phyloP scores from a whole-genome alignment of 2,113 vertebrate genomes.

The Boleophthalmus pectinirostris region DNA sequence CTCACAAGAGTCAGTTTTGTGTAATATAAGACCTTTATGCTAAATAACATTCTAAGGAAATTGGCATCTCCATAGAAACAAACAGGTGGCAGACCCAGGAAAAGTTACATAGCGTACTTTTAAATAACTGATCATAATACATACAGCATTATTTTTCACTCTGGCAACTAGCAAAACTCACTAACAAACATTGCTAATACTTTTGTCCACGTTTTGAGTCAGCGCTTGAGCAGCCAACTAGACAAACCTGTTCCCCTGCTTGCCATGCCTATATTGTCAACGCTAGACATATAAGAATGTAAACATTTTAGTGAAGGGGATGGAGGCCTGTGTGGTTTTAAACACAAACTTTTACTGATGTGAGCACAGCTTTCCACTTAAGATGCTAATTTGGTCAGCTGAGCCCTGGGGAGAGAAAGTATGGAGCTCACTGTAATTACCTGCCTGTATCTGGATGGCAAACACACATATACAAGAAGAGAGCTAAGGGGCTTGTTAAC shows the following conservation, averaged over 20 bases:
- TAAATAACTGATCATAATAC: background rate
- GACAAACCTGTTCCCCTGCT: slow-evolving; percentile 28
- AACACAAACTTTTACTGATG: slow-evolving; percentile 25
- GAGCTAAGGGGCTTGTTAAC: slow-evolving; percentile 32
- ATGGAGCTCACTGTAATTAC: slow-evolving; percentile 57
- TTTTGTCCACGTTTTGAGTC: slow-evolving; percentile 13
- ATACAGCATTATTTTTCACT: background rate
- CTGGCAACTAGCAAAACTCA: slow-evolving; percentile 1
- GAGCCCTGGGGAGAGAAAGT: slow-evolving; percentile 35
- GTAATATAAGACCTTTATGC: too few relatives aligned
- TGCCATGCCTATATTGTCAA: slow-evolving; percentile 7
- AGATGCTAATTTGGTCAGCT: slow-evolving; percentile 53
- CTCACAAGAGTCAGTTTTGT: too few relatives aligned
- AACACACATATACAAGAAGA: slow-evolving; percentile 32
- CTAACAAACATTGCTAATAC: background rate
- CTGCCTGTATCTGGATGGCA: slow-evolving; percentile 39
- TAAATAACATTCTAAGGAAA: too few relatives aligned
- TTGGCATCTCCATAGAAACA: too few relatives aligned
- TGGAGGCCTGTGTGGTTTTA: slow-evolving; percentile 16
- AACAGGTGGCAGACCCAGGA: too few relatives aligned
- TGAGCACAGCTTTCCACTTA: slow-evolving; percentile 50
- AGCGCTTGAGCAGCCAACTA: slow-evolving; percentile 1
- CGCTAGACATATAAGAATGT: slow-evolving; percentile 20
- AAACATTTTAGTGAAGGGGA: slow-evolving; percentile 17
- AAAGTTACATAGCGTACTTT: too few relatives aligned